Percentiles rank a stretch among this genome's conserved stretches.
Conservation (phyloP, 1,140 invertebrate species). For the Triops longicaudatus region DNA sequence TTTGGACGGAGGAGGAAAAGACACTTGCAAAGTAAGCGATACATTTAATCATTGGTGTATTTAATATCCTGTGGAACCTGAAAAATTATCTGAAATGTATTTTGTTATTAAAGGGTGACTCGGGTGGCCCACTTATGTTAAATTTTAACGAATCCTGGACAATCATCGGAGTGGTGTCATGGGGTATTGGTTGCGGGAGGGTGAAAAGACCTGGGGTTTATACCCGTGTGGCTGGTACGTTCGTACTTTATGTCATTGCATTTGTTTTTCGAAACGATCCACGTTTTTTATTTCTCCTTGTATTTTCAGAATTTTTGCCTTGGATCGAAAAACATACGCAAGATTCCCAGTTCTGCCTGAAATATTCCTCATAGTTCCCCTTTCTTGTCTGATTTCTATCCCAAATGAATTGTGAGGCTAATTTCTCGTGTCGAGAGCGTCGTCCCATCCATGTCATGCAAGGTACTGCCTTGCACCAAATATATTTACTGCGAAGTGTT, state of each 20-base stretch:
- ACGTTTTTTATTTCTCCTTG: background rate
- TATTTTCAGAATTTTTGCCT: constrained; percentile 16
- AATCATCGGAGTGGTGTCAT: background rate
- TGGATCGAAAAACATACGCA: constrained; percentile 21
- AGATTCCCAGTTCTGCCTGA: constrained; percentile 1
- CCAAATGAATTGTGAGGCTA: background rate
- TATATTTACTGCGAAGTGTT: background rate
- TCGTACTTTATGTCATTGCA: too few relatives aligned
- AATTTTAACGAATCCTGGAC: background rate
- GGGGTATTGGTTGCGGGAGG: background rate
- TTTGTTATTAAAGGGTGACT: background rate
- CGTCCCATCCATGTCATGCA: background rate
- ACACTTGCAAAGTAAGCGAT: constrained; percentile 65
- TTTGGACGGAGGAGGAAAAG: constrained; percentile 65
- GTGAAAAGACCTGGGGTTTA: background rate
- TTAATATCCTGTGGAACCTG: too few relatives aligned
- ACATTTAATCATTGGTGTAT: background rate
- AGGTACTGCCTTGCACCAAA: constrained; percentile 1
- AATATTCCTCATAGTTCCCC: background rate
- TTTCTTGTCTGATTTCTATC: background rate
- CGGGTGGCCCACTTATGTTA: background rate
- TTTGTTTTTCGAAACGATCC: too few relatives aligned
- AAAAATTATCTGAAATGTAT: background rate
- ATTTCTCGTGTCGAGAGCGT: background rate
- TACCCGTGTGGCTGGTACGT: background rate